Evolutionary conservation across 2,113 vertebrate species (phyloP).

Genomic region (Coreoperca whiteheadi): DNA sequence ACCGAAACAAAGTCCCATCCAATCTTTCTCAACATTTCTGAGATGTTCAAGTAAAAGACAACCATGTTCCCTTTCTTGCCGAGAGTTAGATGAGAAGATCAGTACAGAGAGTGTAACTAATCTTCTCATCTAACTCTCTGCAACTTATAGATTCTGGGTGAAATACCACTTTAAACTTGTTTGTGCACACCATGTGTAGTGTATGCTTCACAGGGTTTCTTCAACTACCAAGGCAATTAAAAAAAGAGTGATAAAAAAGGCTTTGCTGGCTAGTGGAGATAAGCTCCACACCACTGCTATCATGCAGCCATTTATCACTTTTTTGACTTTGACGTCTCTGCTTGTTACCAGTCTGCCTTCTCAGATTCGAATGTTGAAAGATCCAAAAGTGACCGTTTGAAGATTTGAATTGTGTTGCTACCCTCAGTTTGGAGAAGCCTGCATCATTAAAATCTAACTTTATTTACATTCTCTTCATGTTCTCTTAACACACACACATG

Average conservation of each 20-base stretch:
- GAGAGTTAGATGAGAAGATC: not conserved
- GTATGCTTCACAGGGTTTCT: conserved; percentile 47
- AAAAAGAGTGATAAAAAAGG: conserved; percentile 44
- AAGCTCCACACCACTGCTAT: conserved; percentile 45
- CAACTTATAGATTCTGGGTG: conserved; percentile 2
- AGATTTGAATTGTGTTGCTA: conserved; percentile 19
- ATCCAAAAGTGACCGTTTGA: conserved; percentile 40
- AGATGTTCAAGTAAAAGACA: not conserved
- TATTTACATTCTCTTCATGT: conserved; percentile 22
- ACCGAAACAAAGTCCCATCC: not conserved
- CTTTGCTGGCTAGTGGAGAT: conserved; percentile 61
- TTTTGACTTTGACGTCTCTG: conserved; percentile 39
- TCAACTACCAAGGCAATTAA: conserved; percentile 59
- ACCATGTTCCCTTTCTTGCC: not conserved
- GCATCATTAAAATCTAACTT: conserved; percentile 37
- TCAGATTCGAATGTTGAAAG: conserved; percentile 33
- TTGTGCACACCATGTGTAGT: conserved; percentile 39
- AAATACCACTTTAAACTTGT: conserved; percentile 44
- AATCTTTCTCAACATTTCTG: not conserved
- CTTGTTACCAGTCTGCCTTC: conserved; percentile 26
- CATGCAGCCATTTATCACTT: conserved; percentile 46
- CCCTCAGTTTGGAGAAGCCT: conserved; percentile 21
- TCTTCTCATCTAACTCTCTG: not conserved
- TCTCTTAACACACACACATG: conserved; percentile 8
- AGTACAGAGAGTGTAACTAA: not conserved